A percentile compares a stretch with the other conserved stretches of the same genome.
These are phyloP conservation scores for Odontocolon sp. DNA, from an alignment of 2,888 invertebrate genomes.

Conservation along the genomic window DNA sequence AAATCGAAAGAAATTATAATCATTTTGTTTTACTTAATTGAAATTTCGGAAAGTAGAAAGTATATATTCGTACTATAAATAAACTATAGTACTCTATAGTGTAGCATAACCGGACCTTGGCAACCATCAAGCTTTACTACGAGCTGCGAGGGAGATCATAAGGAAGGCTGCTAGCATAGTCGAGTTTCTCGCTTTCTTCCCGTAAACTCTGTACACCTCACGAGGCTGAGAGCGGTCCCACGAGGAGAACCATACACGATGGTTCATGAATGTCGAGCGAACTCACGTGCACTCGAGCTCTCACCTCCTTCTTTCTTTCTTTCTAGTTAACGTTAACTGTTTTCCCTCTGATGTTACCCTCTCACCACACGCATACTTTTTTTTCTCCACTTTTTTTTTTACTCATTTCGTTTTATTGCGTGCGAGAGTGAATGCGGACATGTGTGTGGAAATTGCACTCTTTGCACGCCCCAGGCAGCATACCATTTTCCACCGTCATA, in stretches of 20 bases:
- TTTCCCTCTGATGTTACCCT: no score
- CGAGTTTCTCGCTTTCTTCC: constrained; percentile 14
- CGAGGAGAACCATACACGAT: not conserved
- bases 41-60: no score
- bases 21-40: no score
- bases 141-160: no score
- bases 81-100: no score
- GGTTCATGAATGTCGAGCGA: constrained; percentile 36
- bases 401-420: constrained; percentile 40
- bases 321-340: constrained; percentile 8
- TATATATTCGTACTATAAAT: no score
- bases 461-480: constrained; percentile 5
- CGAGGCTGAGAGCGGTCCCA: constrained; percentile 14
- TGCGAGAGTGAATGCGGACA: constrained; percentile 16
- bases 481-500: not conserved
- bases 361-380: not conserved
- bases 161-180: no score
- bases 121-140: no score
- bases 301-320: constrained; percentile 9
- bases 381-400: constrained; percentile 15
- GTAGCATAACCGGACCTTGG: no score
- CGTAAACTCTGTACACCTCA: constrained; percentile 32
- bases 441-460: constrained; percentile 40
- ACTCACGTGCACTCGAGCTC: constrained; percentile 2
- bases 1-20: no score